A percentile compares a stretch with the other conserved stretches of the same genome.
Conservation (phyloP, 2,888 invertebrate species). For the Cenopis cana region DNA sequence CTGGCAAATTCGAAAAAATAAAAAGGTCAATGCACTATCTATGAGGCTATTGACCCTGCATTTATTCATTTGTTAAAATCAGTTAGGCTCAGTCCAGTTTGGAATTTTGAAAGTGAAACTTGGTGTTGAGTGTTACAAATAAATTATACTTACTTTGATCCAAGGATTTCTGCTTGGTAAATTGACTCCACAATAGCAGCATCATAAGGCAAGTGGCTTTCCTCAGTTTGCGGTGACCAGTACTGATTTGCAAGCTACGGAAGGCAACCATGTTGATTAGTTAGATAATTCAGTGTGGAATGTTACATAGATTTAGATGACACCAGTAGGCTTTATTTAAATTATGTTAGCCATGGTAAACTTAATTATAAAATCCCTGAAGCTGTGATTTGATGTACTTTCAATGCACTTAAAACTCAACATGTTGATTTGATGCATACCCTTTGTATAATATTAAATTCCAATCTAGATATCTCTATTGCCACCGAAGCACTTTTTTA, state of each 20-base stretch:
- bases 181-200: constrained; percentile 94
- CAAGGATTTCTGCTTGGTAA: constrained; percentile 94
- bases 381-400: constrained; percentile 5
- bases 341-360: constrained; percentile 45
- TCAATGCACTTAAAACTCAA: not conserved
- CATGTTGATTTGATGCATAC: not conserved
- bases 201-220: constrained; percentile 90
- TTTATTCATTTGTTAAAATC: constrained; percentile 73
- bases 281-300: constrained; percentile 72
- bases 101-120: constrained; percentile 57
- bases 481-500: too few relatives aligned
- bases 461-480: not conserved
- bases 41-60: constrained; percentile 72
- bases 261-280: constrained; percentile 74
- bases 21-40: constrained; percentile 76
- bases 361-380: constrained; percentile 10
- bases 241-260: constrained; percentile 94
- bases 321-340: constrained; percentile 72
- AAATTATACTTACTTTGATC: constrained; percentile 87
- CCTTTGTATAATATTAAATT: not conserved
- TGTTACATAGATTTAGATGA: constrained; percentile 75
- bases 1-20: constrained; percentile 67
- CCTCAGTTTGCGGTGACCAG: constrained; percentile 95
- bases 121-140: constrained; percentile 9
- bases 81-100: constrained; percentile 63